Conservation (phyloP, 2,113 vertebrate species). For the Grammomys dolichurus region DNA sequence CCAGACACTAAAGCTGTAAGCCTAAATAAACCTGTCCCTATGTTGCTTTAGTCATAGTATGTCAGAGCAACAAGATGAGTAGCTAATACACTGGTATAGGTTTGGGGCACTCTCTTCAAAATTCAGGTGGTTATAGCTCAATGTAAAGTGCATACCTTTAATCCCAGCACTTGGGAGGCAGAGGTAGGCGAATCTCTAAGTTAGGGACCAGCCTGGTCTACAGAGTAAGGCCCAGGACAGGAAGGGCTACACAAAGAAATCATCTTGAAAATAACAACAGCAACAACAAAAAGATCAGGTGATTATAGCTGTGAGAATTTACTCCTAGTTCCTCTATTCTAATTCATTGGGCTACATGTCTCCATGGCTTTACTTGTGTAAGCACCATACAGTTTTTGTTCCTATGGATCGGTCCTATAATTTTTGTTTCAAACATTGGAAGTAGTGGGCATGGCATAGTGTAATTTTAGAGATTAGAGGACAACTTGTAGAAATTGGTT, state of each 20-base stretch:
- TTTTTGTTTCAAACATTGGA: not conserved
- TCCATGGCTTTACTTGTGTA: not conserved
- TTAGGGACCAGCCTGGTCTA: not conserved
- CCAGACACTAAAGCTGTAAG: not conserved
- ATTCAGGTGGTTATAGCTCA: not conserved
- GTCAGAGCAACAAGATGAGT: not conserved
- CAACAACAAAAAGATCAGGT: not conserved
- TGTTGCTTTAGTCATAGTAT: too few relatives aligned
- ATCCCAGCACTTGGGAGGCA: not conserved
- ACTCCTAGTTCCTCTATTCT: not conserved
- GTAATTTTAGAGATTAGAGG: not conserved
- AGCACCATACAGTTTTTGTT: not conserved
- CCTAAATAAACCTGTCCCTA: not conserved
- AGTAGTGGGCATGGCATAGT: not conserved
- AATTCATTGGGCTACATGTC: not conserved
- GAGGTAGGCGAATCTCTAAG: not conserved
- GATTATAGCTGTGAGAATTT: not conserved
- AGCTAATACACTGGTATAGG: not conserved
- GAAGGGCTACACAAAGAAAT: not conserved
- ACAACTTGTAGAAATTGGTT: not conserved
- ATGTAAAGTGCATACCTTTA: not conserved
- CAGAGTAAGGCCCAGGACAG: not conserved
- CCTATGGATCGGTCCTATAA: not conserved
- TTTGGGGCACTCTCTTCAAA: not conserved
- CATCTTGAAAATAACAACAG: not conserved